A percentile compares a stretch with the other conserved stretches of the same genome.
Evolutionary conservation across 2,797 vertebrate genomes (phyloP).

Genomic region (Onychomys torridus): DNA sequence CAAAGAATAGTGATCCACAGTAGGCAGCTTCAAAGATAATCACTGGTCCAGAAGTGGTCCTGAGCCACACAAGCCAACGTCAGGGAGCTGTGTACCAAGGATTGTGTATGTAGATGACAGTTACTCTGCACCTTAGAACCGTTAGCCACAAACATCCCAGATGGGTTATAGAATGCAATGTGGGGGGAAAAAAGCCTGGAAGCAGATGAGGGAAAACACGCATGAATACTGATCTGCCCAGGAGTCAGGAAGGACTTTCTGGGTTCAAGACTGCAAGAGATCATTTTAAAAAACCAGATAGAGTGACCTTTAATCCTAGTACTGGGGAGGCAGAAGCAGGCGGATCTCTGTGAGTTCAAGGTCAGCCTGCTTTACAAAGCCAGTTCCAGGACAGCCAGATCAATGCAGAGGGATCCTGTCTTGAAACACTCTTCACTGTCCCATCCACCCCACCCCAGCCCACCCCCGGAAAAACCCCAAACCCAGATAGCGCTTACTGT

Average conservation of each 20-base stretch:
- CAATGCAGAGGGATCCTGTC: not conserved
- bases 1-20: not conserved
- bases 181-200: not conserved
- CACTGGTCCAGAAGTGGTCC: not conserved
- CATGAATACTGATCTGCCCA: not conserved
- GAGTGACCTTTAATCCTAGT: not conserved
- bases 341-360: not conserved
- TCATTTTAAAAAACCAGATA: not conserved
- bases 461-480: not conserved
- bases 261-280: constrained; percentile 11
- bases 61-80: not conserved
- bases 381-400: not conserved
- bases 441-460: too few relatives aligned
- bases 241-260: constrained; percentile 22
- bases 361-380: not conserved
- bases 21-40: not conserved
- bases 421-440: not conserved
- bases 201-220: not conserved
- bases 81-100: not conserved
- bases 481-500: not conserved
- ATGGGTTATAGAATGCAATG: not conserved
- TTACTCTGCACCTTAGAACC: not conserved
- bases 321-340: not conserved
- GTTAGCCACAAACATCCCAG: not conserved
- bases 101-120: not conserved